phyloP scores from a whole-genome alignment of 2,113 vertebrate genomes.

The Xenotilapia flavipinnis region DNA sequence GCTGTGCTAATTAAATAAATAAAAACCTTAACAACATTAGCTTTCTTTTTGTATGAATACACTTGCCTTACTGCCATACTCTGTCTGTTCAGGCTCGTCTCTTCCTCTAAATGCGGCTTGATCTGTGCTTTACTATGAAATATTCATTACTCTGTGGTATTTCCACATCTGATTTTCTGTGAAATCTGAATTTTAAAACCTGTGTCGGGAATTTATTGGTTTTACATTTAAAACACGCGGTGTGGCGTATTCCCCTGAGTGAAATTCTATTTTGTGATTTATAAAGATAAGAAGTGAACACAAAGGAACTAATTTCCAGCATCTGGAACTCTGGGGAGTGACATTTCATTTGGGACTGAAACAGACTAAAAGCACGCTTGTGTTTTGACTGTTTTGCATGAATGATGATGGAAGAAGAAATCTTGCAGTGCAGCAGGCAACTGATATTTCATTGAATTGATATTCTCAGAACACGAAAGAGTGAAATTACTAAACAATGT shows the following conservation, averaged over 20 bases:
- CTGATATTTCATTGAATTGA: neutral
- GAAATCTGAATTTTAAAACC: conserved; percentile 47
- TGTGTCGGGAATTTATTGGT: conserved; percentile 42
- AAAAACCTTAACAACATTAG: conserved; percentile 38
- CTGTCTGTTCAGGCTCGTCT: neutral
- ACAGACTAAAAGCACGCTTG: conserved; percentile 7
- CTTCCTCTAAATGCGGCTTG: conserved; percentile 12
- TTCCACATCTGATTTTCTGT: conserved; percentile 38
- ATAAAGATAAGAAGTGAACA: conserved; percentile 29
- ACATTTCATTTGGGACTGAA: conserved; percentile 21
- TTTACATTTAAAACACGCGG: conserved; percentile 36
- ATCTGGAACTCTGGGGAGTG: conserved; percentile 18
- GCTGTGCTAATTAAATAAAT: conserved; percentile 56
- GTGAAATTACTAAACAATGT: neutral
- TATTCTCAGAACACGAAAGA: neutral
- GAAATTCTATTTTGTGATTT: conserved; percentile 33
- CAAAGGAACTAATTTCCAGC: conserved; percentile 33
- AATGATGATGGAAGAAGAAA: conserved; percentile 6
- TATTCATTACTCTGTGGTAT: conserved; percentile 60
- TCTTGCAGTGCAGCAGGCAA: neutral
- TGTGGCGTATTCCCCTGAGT: conserved; percentile 12
- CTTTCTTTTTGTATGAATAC: conserved; percentile 20
- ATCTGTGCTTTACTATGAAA: conserved; percentile 50
- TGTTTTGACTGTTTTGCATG: conserved; percentile 1
- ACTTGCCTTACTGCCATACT: neutral